Evolutionary conservation across 2,888 invertebrate genomes (phyloP).

Genomic region (Epirrita christyi): DNA sequence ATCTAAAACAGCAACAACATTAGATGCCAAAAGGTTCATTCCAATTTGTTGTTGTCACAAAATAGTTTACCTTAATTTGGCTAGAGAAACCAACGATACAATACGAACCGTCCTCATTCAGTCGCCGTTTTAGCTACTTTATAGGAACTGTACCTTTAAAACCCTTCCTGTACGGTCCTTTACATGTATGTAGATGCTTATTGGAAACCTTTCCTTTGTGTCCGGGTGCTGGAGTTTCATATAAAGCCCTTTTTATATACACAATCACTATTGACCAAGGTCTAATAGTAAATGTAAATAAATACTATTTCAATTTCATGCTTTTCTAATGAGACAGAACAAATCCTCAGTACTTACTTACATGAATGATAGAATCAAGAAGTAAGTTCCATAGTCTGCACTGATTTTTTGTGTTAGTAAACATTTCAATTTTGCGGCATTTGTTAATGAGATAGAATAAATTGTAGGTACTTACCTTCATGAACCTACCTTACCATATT

Average conservation of each 20-base stretch:
- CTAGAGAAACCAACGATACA: conserved; percentile 55
- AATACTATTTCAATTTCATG: no score
- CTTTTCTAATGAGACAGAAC: no score
- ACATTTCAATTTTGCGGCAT: no score
- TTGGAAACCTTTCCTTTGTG: conserved; percentile 63
- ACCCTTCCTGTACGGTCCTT: conserved; percentile 18
- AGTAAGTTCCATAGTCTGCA: no score
- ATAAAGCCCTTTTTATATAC: conserved; percentile 57
- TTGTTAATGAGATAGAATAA: no score
- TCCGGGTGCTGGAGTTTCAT: conserved; percentile 61
- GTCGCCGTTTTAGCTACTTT: conserved; percentile 63
- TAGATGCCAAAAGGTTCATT: conserved; percentile 56
- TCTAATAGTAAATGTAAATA: conserved; percentile 39
- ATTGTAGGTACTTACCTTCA: no score
- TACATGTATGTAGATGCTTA: conserved; percentile 61
- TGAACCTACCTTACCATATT: no score
- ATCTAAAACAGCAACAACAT: conserved; percentile 22
- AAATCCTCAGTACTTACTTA: no score
- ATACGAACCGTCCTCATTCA: conserved; percentile 62
- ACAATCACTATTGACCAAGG: conserved; percentile 61
- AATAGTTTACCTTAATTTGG: conserved; percentile 69
- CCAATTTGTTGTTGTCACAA: conserved; percentile 69
- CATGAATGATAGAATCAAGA: no score
- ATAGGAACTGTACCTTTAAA: conserved; percentile 64
- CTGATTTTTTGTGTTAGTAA: no score